These are phyloP conservation scores for Rhipidura dahli DNA, from an alignment of 2,113 vertebrate genomes.

Conservation along the genomic window DNA sequence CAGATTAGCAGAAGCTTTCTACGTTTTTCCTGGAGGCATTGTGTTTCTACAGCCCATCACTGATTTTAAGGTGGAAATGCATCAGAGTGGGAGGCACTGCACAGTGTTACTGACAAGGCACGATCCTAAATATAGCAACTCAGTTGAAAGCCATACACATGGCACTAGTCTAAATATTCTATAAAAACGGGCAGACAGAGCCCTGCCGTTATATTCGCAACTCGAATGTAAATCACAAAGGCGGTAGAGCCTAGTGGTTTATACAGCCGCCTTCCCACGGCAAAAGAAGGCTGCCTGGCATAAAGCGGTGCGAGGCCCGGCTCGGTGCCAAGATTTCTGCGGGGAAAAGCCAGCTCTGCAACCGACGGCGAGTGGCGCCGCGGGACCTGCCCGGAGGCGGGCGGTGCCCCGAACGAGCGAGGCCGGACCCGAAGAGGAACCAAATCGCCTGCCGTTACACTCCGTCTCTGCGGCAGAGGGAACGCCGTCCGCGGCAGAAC, in stretches of 20 bases:
- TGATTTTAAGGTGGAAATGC: background rate
- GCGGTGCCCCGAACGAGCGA: background rate
- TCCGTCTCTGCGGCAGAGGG: background rate
- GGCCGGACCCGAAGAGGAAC: background rate
- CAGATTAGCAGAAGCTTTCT: background rate
- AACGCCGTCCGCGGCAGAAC: background rate
- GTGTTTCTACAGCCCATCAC: background rate
- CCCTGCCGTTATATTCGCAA: background rate
- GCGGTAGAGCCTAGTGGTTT: background rate
- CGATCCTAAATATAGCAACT: background rate
- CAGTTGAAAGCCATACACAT: background rate
- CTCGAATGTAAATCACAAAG: background rate
- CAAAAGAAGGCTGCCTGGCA: background rate
- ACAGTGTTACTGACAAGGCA: background rate
- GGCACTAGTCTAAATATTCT: too few relatives aligned
- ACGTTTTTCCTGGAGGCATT: background rate
- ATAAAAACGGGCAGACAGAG: fast-evolving
- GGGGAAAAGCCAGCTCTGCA: background rate
- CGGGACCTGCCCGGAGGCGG: background rate
- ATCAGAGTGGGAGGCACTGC: background rate
- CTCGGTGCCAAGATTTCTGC: background rate
- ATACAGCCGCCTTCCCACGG: background rate
- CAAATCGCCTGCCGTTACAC: background rate
- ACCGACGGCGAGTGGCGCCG: too few relatives aligned
- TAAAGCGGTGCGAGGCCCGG: too few relatives aligned